phyloP scores from a whole-genome alignment of 2,113 vertebrate genomes.

The Apus apus region DNA sequence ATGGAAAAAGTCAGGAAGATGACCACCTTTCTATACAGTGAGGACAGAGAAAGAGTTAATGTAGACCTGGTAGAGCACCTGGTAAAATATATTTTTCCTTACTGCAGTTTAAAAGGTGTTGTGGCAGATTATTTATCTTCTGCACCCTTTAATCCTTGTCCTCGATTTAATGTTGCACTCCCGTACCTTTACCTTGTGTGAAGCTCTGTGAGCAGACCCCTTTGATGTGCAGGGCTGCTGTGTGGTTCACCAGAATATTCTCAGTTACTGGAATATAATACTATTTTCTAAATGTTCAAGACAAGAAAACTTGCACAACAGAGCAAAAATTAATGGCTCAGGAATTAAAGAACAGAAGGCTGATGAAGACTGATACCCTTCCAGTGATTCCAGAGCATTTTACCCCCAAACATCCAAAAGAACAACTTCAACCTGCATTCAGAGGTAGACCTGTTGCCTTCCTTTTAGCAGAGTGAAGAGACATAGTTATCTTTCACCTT shows the following conservation, averaged over 20 bases:
- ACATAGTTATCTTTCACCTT: accelerated
- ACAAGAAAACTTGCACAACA: background rate
- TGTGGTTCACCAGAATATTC: background rate
- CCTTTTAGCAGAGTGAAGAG: background rate
- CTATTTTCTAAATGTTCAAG: background rate
- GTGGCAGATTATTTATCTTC: background rate
- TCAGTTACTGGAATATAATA: background rate
- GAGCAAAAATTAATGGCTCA: background rate
- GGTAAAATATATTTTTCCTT: background rate
- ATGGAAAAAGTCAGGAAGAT: background rate
- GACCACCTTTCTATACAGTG: background rate
- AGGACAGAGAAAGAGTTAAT: background rate
- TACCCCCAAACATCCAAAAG: background rate
- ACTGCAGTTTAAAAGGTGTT: background rate
- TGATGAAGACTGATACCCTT: background rate
- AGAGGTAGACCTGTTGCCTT: background rate
- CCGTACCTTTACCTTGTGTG: background rate
- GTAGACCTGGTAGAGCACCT: background rate
- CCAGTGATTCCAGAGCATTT: background rate
- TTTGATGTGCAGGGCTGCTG: background rate
- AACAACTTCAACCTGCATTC: background rate
- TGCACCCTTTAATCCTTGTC: background rate
- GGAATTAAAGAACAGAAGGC: background rate
- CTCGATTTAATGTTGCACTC: background rate
- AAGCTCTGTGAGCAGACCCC: background rate